phyloP scores from a whole-genome alignment of 1,140 invertebrate genomes.

The Colletes gigas region DNA sequence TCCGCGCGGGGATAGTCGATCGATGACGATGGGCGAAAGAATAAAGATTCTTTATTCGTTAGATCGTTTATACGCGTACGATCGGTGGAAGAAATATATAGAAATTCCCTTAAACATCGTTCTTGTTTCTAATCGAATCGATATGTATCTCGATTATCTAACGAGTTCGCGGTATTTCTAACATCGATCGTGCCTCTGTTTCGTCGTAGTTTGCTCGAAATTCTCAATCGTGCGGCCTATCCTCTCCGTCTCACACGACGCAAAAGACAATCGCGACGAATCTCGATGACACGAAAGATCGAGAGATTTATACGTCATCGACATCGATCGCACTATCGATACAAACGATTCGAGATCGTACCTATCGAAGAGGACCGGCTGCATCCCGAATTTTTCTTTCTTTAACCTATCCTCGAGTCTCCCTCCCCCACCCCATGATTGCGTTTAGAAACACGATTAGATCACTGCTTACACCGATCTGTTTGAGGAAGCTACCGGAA shows the following conservation, averaged over 20 bases:
- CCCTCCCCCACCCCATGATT: background rate
- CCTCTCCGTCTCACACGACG: background rate
- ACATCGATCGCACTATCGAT: slow-evolving; percentile 20
- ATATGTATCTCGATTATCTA: too few species aligned
- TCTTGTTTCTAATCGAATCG: too few species aligned
- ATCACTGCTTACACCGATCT: slow-evolving; percentile 39
- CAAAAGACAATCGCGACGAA: slow-evolving; percentile 2
- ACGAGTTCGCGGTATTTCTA: too few species aligned
- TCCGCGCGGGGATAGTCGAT: background rate
- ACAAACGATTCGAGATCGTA: background rate
- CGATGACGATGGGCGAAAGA: slow-evolving; percentile 4
- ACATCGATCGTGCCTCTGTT: too few species aligned
- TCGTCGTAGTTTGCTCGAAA: background rate
- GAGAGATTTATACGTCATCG: slow-evolving; percentile 3
- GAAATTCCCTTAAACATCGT: too few species aligned
- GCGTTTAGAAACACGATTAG: slow-evolving; percentile 12
- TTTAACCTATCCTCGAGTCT: slow-evolving; percentile 9
- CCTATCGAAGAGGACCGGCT: slow-evolving; percentile 21
- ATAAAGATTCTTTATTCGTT: too few species aligned
- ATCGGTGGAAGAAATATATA: too few species aligned
- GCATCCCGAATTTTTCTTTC: slow-evolving; percentile 20
- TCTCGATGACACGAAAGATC: slow-evolving; percentile 1
- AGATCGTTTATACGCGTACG: too few species aligned
- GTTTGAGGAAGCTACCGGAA: background rate
- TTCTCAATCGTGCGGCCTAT: background rate